Evolutionary conservation across 2,113 vertebrate species (phyloP).

Genomic region (Leuciscus idus): DNA sequence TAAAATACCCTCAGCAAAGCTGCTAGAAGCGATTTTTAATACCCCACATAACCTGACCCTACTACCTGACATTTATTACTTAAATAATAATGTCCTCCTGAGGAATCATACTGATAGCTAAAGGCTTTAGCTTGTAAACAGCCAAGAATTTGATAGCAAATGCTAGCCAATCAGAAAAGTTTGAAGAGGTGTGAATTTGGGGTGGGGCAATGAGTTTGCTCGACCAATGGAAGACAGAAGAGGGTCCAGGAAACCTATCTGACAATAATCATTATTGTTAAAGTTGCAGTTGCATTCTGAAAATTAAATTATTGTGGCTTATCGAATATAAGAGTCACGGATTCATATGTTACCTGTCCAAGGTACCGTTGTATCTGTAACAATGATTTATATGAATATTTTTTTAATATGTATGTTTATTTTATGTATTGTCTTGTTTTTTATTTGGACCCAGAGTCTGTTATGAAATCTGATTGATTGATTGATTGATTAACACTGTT

Average conservation of each 20-base stretch:
- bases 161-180: too few relatives aligned
- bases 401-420: too few relatives aligned
- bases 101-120: not conserved
- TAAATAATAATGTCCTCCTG: not conserved
- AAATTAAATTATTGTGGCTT: too few relatives aligned
- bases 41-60: not conserved
- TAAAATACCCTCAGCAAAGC: not conserved
- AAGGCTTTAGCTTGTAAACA: not conserved
- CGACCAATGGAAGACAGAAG: not conserved
- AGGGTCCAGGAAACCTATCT: not conserved
- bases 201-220: not conserved
- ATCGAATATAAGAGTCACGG: too few relatives aligned
- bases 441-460: too few relatives aligned
- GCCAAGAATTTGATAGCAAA: not conserved
- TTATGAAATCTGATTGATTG: too few relatives aligned
- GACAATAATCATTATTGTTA: not conserved
- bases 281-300: too few relatives aligned
- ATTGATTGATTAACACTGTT: too few relatives aligned
- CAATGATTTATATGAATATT: too few relatives aligned
- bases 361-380: too few relatives aligned
- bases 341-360: too few relatives aligned
- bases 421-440: too few relatives aligned
- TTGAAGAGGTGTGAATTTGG: not conserved
- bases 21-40: slow-evolving; percentile 1
- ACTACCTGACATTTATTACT: not conserved